phyloP scores from a whole-genome alignment of 2,113 vertebrate species.

The Capra hircus region DNA sequence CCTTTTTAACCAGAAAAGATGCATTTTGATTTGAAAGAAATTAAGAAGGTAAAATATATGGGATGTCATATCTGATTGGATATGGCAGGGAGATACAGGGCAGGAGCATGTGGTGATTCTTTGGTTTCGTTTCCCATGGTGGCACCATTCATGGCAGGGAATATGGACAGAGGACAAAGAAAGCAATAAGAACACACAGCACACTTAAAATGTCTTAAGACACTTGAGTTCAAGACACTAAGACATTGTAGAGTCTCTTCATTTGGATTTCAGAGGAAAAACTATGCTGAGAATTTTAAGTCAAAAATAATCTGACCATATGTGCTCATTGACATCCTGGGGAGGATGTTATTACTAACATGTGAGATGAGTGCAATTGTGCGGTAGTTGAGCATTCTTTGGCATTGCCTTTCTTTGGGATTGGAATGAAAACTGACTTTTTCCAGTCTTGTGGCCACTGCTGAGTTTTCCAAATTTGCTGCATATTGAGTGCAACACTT shows the following conservation, averaged over 20 bases:
- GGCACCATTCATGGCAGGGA: accelerated
- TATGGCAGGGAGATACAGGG: neutral
- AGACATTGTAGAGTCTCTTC: neutral
- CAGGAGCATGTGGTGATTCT: accelerated
- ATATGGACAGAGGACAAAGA: too few relatives aligned
- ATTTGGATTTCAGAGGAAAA: neutral
- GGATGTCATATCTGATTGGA: accelerated
- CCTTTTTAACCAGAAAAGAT: neutral
- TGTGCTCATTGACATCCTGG: accelerated
- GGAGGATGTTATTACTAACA: neutral
- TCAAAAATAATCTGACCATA: neutral
- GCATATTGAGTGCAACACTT: neutral
- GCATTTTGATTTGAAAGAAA: neutral
- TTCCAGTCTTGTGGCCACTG: neutral
- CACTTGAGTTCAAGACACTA: neutral
- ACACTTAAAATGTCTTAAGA: neutral
- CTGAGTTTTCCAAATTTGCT: neutral
- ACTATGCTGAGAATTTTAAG: neutral
- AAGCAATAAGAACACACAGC: neutral
- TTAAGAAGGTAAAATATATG: too few relatives aligned
- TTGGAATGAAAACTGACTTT: neutral
- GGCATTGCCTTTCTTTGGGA: neutral
- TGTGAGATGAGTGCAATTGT: neutral
- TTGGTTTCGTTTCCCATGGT: accelerated
- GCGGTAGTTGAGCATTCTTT: neutral